Evolutionary conservation across 2,888 invertebrate species (phyloP).

Genomic region (Salpingus planirostris): DNA sequence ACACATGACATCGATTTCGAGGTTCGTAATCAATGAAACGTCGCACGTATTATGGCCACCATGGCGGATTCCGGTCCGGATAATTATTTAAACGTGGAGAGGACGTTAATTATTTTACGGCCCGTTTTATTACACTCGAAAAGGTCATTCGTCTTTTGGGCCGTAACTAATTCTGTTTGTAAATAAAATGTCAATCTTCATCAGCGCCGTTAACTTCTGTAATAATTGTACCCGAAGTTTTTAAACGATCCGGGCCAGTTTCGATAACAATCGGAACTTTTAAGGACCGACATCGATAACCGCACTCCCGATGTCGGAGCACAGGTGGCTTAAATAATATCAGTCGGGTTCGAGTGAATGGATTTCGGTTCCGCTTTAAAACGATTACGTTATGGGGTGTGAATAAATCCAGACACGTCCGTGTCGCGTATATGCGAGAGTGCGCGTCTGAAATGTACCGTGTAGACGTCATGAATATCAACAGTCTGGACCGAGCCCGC

Average conservation of each 20-base stretch:
- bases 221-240: too few relatives aligned
- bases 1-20: slow-evolving; percentile 51
- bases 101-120: slow-evolving; percentile 11
- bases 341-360: too few relatives aligned
- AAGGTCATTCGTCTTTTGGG: slow-evolving; percentile 16
- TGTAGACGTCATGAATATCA: slow-evolving; percentile 23
- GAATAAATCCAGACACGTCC: slow-evolving; percentile 5
- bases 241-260: too few relatives aligned
- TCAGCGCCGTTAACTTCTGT: slow-evolving; percentile 11
- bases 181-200: slow-evolving; percentile 15
- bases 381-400: too few relatives aligned
- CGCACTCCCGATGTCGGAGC: too few relatives aligned
- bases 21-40: slow-evolving; percentile 37
- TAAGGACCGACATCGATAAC: too few relatives aligned
- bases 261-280: too few relatives aligned
- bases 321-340: too few relatives aligned
- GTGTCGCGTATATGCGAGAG: slow-evolving; percentile 6
- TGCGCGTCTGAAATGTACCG: slow-evolving; percentile 14
- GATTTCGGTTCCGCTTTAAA: too few relatives aligned
- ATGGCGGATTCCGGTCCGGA: too few relatives aligned
- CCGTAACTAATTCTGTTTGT: slow-evolving; percentile 15
- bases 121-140: slow-evolving; percentile 12
- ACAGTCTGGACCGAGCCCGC: slow-evolving; percentile 18
- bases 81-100: slow-evolving; percentile 9
- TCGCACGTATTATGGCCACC: too few relatives aligned